Evolutionary conservation across 2,797 vertebrate genomes (phyloP), one percentile per base, ranked within the genome.

Genomic region (Sphaeramia orbicularis): DNA sequence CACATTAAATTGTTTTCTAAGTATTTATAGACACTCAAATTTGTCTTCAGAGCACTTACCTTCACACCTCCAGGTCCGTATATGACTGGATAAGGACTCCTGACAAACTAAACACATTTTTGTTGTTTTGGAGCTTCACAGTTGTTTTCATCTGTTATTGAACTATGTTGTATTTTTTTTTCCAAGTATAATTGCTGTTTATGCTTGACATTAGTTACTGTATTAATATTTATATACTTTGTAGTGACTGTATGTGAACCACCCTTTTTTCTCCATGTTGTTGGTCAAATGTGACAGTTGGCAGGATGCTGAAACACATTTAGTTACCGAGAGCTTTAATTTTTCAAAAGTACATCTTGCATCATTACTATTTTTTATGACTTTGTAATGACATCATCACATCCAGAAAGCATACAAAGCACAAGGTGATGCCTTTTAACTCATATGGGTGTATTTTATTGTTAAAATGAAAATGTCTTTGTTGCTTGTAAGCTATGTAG

Each of bases 341-440:
- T 38, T 61, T 54, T 35, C 52, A 14, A 53, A 37, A 35, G 10
- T 43, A 62, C 65, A 36, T 71, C 49, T 68, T 74, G 54, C 65
- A 64, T 76, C 38, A 35, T 74, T 53, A 19, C 45, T 47, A 59
- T 13, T 76, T 78, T 76, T 80, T 61, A 43, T 81, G 56, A 45
- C 38, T 74, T 13, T 49, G 45, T 69, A 67, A 48, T 61, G 35
- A 64, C 37, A 57, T 52, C 11, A 18, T 71, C 71, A 73, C 50
- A 69, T 49, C 35, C 81, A 49, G 62, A 76, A 76, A 48, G 68
- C 56, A 61, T 71, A 57, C 52, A 62, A 82, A 87, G 84, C 85
- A 88, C 80, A 86, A 83, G 56, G 67, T 73, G 72, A 85, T 78
- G 85, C 83, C 80, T 89, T 88, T n/a, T 74, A 73, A 79, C 63